Evolutionary conservation across 2,888 invertebrate genomes (phyloP).

Genomic region (Altica lythri): DNA sequence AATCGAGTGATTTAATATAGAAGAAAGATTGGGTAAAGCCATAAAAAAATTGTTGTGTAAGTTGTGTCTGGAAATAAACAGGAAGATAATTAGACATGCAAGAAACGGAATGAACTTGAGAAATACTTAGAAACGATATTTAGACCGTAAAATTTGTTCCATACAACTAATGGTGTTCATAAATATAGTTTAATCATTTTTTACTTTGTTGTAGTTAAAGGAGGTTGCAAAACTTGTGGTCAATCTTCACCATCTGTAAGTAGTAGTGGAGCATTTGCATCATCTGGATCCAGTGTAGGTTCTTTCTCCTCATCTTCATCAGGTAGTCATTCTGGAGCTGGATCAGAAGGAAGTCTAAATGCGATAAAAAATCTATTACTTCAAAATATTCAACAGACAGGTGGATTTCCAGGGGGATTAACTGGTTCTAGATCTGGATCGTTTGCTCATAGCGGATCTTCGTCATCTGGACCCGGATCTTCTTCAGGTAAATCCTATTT

Average conservation of each 20-base stretch:
- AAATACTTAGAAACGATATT: too few species aligned
- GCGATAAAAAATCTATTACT: constrained; percentile 11
- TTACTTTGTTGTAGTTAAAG: constrained; percentile 11
- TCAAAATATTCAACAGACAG: neutral
- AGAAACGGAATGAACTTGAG: too few species aligned
- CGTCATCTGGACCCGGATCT: constrained; percentile 11
- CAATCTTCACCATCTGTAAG: constrained; percentile 4
- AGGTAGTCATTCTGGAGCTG: constrained; percentile 3
- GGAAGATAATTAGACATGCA: too few species aligned
- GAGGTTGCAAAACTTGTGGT: constrained; percentile 18
- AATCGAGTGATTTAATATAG: too few species aligned
- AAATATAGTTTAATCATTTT: neutral
- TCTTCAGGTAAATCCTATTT: constrained; percentile 18
- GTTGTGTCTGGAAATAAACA: too few species aligned
- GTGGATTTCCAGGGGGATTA: neutral
- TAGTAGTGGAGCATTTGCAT: constrained; percentile 15
- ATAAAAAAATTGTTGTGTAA: too few species aligned
- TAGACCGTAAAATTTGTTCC: too few species aligned
- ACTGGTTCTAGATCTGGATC: constrained; percentile 29
- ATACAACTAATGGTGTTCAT: too few species aligned
- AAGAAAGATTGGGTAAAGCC: too few species aligned
- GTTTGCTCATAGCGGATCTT: constrained; percentile 18
- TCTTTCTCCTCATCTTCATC: constrained; percentile 7
- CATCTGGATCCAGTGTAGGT: constrained; percentile 4
- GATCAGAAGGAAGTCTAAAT: constrained; percentile 4